phyloP scores from a whole-genome alignment of 2,888 invertebrate genomes.

The Ditula angustiorana region DNA sequence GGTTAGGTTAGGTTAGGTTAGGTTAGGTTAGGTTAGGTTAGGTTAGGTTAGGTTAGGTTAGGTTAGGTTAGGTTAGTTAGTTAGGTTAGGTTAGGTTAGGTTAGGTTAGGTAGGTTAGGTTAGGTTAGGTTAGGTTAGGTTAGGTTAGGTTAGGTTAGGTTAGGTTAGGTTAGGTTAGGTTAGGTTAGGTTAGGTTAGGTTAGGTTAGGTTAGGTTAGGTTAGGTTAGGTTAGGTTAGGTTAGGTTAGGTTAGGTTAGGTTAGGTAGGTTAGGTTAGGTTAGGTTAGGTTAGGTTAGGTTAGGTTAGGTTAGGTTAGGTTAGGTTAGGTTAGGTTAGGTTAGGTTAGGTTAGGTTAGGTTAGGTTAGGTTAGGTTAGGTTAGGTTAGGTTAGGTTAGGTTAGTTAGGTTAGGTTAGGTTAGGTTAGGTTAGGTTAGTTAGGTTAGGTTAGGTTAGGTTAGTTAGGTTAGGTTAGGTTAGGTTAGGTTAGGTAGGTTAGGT shows the following conservation, averaged over 20 bases:
- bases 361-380: constrained; percentile 39
- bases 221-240: constrained; percentile 37
- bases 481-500: not conserved
- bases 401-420: constrained; percentile 17
- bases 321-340: constrained; percentile 40
- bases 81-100: constrained; percentile 23
- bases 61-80: constrained; percentile 1
- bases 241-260: constrained; percentile 19
- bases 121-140: constrained; percentile 11
- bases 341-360: constrained; percentile 41
- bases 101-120: constrained; percentile 23
- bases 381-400: constrained; percentile 40
- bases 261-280: constrained; percentile 37
- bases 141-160: constrained; percentile 39
- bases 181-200: constrained; percentile 37
- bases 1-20: constrained; percentile 1
- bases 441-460: constrained; percentile 17
- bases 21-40: constrained; percentile 13
- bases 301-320: constrained; percentile 40
- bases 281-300: constrained; percentile 39
- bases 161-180: constrained; percentile 40
- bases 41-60: constrained; percentile 5
- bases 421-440: constrained; percentile 18
- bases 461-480: constrained; percentile 1
- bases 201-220: constrained; percentile 32